A percentile compares a stretch with the other conserved stretches of the same genome.
Conservation (phyloP, 2,797 vertebrate species). For the Phataginus tetradactyla region DNA sequence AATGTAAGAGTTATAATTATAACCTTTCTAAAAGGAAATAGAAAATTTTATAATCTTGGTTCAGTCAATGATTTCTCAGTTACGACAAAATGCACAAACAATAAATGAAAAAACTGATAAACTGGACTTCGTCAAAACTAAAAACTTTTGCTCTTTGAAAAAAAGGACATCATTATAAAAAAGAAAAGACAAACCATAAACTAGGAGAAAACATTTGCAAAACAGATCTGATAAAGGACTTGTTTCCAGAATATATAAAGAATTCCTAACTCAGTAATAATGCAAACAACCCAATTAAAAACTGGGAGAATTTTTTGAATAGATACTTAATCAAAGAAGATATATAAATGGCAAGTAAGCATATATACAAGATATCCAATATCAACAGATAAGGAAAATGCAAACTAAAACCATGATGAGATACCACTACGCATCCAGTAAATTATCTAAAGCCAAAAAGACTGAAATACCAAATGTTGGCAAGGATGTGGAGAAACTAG, state of each 20-base stretch:
- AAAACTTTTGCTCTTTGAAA: neutral
- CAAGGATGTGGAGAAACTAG: neutral
- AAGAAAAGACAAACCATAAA: neutral
- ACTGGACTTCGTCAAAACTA: neutral
- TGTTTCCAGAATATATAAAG: neutral
- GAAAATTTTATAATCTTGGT: neutral
- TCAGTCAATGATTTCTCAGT: neutral
- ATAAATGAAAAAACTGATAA: neutral
- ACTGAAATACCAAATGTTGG: neutral
- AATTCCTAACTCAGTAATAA: neutral
- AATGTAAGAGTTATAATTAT: neutral
- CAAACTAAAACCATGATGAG: neutral
- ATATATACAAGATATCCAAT: neutral
- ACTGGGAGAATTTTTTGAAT: neutral
- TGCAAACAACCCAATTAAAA: neutral
- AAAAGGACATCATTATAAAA: neutral
- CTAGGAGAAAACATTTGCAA: slow-evolving; percentile 8
- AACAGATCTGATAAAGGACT: neutral
- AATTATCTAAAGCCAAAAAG: neutral
- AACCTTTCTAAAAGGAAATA: neutral
- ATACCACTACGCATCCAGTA: neutral
- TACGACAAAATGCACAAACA: neutral
- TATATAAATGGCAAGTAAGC: neutral
- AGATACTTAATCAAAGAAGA: neutral
- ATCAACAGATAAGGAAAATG: neutral